Evolutionary conservation across 2,113 vertebrate species (phyloP).

Genomic region (Corythoichthys intestinalis): DNA sequence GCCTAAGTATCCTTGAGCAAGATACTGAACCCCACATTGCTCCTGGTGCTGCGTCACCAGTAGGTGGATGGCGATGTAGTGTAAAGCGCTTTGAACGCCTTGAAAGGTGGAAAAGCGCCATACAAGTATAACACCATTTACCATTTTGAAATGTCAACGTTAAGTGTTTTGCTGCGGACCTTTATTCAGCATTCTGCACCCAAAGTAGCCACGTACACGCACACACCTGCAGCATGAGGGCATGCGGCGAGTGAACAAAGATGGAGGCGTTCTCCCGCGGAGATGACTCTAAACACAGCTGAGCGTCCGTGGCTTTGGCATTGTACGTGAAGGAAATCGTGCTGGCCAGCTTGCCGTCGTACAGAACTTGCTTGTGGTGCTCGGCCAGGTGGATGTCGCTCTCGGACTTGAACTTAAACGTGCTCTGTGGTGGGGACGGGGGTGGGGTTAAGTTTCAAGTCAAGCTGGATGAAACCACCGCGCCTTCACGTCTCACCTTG

Average conservation of each 20-base stretch:
- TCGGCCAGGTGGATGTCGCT: conserved; percentile 98
- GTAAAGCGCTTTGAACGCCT: too few species aligned
- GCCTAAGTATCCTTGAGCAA: too few species aligned
- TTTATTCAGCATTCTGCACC: not conserved
- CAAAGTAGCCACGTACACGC: not conserved
- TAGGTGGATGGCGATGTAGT: too few species aligned
- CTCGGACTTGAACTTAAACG: conserved; percentile 98
- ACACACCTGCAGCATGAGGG: conserved; percentile 91
- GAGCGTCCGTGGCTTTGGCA: conserved; percentile 95
- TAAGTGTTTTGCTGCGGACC: not conserved
- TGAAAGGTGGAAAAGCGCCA: too few species aligned
- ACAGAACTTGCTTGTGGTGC: conserved; percentile 97
- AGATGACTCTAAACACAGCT: conserved; percentile 96
- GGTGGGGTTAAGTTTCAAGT: conserved; percentile 1
- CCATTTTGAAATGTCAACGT: not conserved
- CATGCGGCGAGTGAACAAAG: conserved; percentile 97
- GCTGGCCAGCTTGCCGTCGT: conserved; percentile 94
- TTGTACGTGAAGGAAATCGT: conserved; percentile 98
- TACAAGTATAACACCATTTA: too few species aligned
- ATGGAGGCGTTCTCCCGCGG: conserved; percentile 97
- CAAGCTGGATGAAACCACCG: not conserved
- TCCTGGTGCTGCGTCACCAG: too few species aligned
- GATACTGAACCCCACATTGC: too few species aligned
- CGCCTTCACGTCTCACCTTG: conserved; percentile 78
- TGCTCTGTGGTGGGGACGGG: conserved; percentile 79